Evolutionary conservation across 2,113 vertebrate genomes (phyloP).

Genomic region (Nerophis lumbriciformis): DNA sequence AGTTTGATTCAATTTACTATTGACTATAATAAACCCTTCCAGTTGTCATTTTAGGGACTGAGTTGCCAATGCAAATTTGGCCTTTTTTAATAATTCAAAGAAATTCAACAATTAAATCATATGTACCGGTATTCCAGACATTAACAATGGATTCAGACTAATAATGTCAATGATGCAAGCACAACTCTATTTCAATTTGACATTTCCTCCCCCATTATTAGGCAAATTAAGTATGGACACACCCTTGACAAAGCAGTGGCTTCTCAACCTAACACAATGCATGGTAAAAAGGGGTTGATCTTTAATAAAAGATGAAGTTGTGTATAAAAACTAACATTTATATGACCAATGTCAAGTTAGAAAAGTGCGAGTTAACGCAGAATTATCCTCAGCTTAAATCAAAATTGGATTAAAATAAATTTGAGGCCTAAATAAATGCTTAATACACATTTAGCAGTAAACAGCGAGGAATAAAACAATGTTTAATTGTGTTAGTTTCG

Average conservation of each 20-base stretch:
- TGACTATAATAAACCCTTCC: no score
- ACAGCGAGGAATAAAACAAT: neutral
- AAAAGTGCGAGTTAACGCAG: constrained; percentile 1
- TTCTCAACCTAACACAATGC: neutral
- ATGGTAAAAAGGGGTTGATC: constrained; percentile 22
- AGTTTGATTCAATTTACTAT: no score
- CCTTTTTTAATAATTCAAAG: no score
- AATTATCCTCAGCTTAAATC: neutral
- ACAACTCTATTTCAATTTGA: constrained; percentile 4
- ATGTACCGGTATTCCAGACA: no score
- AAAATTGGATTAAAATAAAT: neutral
- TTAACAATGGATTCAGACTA: no score
- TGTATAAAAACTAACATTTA: neutral
- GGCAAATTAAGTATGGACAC: constrained; percentile 35
- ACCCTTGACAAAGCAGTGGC: constrained; percentile 35
- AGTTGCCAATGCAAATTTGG: no score
- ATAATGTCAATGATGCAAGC: no score
- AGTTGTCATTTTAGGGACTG: no score
- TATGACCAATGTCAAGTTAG: neutral
- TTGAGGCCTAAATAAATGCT: neutral
- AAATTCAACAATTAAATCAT: no score
- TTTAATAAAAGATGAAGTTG: neutral
- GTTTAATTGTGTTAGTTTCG: neutral
- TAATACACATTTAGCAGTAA: neutral
- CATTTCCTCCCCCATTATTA: constrained; percentile 22